These are phyloP conservation scores for Petrolisthes manimaculis DNA, from an alignment of 2,888 invertebrate genomes.

Conservation along the genomic window DNA sequence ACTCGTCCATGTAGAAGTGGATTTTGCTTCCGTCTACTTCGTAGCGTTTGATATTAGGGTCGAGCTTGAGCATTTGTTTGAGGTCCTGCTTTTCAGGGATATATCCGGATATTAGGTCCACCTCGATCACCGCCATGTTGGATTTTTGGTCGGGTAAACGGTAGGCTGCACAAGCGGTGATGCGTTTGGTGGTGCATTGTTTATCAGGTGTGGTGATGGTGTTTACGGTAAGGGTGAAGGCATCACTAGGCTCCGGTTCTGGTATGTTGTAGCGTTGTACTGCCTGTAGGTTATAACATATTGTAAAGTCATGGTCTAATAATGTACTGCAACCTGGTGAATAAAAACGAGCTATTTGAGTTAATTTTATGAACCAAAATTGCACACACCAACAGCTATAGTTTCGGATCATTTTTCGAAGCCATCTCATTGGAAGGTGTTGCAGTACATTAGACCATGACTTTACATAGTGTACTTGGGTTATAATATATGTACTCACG, in stretches of 20 bases:
- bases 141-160: conserved; percentile 72
- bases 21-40: conserved; percentile 63
- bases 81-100: conserved; percentile 69
- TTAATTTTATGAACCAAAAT: no score
- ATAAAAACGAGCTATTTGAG: no score
- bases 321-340: no score
- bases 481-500: no score
- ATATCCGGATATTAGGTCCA: conserved; percentile 70
- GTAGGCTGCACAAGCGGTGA: conserved; percentile 66
- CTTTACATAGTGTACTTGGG: no score
- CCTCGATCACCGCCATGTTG: conserved; percentile 73
- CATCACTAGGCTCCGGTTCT: conserved; percentile 69
- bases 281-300: conserved; percentile 69
- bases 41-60: conserved; percentile 45
- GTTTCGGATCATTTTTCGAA: no score
- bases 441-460: no score
- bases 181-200: conserved; percentile 60
- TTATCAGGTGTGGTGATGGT: conserved; percentile 17
- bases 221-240: conserved; percentile 71
- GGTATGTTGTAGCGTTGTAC: conserved; percentile 73
- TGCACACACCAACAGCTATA: no score
- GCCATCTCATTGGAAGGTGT: no score
- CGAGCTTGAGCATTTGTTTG: conserved; percentile 39
- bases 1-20: conserved; percentile 57
- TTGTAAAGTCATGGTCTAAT: no score